These are phyloP conservation scores for Dissostichus mawsoni DNA, from an alignment of 2,113 vertebrate species.

Conservation along the genomic window DNA sequence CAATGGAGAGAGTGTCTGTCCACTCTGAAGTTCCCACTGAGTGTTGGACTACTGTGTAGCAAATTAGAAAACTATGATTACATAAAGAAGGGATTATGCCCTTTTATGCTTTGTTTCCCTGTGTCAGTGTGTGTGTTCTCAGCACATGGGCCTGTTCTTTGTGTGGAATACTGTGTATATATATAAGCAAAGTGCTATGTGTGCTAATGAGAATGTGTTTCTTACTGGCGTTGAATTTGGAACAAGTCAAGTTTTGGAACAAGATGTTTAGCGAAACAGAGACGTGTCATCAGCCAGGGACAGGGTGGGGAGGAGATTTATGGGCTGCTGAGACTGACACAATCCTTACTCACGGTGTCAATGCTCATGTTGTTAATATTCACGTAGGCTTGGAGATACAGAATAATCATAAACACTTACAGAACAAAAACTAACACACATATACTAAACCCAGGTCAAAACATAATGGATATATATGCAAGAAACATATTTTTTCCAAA, in stretches of 20 bases:
- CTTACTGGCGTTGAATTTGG: conserved; percentile 48
- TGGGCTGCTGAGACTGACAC: conserved; percentile 51
- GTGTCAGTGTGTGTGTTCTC: conserved; percentile 12
- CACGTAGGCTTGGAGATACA: conserved; percentile 35
- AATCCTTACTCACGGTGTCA: conserved; percentile 38
- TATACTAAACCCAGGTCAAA: not conserved
- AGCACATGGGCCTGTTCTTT: not conserved
- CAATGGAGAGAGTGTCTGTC: conserved; percentile 21
- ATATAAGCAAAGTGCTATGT: conserved; percentile 24
- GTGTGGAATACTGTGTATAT: conserved; percentile 14
- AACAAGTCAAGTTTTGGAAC: conserved; percentile 39
- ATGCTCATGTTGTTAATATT: conserved; percentile 38
- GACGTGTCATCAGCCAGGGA: conserved; percentile 60
- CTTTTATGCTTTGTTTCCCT: conserved; percentile 27
- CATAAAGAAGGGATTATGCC: conserved; percentile 34
- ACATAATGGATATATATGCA: not conserved
- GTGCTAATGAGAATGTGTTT: conserved; percentile 46
- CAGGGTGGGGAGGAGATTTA: conserved; percentile 57
- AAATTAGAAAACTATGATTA: conserved; percentile 26
- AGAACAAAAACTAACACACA: conserved; percentile 12
- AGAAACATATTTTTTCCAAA: not conserved
- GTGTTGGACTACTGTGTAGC: conserved; percentile 21
- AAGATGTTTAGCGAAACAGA: conserved; percentile 47
- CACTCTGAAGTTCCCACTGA: conserved; percentile 9
- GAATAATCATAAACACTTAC: conserved; percentile 51